Evolutionary conservation across 1,140 invertebrate species (phyloP).

Genomic region (Pseudomyrmex concolor): DNA sequence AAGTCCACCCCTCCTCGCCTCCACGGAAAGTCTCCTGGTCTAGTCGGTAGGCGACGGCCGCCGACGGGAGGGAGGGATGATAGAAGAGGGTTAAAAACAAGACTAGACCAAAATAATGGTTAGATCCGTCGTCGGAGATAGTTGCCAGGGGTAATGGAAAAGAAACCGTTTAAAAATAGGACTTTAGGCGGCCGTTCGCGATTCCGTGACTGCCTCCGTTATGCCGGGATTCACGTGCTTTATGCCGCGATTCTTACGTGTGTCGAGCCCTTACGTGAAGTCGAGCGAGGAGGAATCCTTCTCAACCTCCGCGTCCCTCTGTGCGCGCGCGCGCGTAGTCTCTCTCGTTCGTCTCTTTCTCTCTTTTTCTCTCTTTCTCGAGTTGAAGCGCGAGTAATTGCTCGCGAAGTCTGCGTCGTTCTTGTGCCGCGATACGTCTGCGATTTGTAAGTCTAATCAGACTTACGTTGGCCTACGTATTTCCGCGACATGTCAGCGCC

Average conservation of each 20-base stretch:
- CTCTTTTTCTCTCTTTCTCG: neutral
- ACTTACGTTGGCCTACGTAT: constrained; percentile 44
- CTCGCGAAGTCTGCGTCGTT: constrained; percentile 37
- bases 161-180: constrained; percentile 84
- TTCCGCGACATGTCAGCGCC: constrained; percentile 50
- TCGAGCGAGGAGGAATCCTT: constrained; percentile 23
- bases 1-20: constrained; percentile 68
- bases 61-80: constrained; percentile 29
- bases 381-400: constrained; percentile 46
- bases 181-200: constrained; percentile 69
- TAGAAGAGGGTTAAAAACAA: constrained; percentile 78
- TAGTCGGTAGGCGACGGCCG: constrained; percentile 56
- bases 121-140: constrained; percentile 82
- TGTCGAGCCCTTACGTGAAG: constrained; percentile 50
- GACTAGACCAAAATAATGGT: constrained; percentile 84
- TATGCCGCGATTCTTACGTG: constrained; percentile 62
- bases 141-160: constrained; percentile 83
- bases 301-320: constrained; percentile 9
- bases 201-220: constrained; percentile 83
- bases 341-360: constrained; percentile 54
- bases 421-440: constrained; percentile 49
- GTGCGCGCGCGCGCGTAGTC: constrained; percentile 3
- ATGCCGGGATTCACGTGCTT: constrained; percentile 71
- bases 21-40: constrained; percentile 36
- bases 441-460: constrained; percentile 59